phyloP scores from a whole-genome alignment of 2,113 vertebrate genomes.

The Muntiacus reevesi region DNA sequence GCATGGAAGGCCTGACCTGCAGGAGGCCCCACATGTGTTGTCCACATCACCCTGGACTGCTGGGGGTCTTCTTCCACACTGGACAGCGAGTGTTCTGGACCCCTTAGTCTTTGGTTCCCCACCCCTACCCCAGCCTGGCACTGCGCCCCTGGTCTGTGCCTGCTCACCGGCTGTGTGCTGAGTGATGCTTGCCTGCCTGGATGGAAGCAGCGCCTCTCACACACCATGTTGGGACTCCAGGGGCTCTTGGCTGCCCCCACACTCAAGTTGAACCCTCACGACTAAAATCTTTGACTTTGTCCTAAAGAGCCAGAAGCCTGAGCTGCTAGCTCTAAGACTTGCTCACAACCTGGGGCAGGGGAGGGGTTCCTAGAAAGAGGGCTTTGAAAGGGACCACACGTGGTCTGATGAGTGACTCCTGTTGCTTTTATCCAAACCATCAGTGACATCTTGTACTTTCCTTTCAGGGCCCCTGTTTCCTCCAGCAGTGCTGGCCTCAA shows the following conservation, averaged over 20 bases:
- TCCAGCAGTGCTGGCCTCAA: conserved; percentile 27
- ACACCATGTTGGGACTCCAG: neutral
- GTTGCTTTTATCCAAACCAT: conserved; percentile 54
- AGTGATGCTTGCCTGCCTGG: rapidly evolving
- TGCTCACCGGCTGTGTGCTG: neutral
- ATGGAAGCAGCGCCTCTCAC: neutral
- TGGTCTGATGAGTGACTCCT: neutral
- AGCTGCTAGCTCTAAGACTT: neutral
- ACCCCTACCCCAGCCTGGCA: neutral
- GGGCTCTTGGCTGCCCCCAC: neutral
- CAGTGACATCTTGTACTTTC: conserved; percentile 49
- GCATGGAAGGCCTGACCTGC: neutral
- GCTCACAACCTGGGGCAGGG: neutral
- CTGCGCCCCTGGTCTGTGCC: rapidly evolving
- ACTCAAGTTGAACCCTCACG: neutral
- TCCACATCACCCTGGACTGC: neutral
- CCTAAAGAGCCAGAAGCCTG: neutral
- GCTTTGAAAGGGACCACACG: neutral
- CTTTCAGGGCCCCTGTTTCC: conserved; percentile 11
- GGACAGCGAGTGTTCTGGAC: neutral
- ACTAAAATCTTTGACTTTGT: neutral
- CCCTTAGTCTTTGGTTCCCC: neutral
- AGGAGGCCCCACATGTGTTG: neutral
- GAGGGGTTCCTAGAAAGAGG: neutral
- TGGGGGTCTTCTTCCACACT: neutral